These are phyloP conservation scores for Drosophila nigrodunni DNA, from an alignment of 1,140 invertebrate genomes.

Conservation along the genomic window DNA sequence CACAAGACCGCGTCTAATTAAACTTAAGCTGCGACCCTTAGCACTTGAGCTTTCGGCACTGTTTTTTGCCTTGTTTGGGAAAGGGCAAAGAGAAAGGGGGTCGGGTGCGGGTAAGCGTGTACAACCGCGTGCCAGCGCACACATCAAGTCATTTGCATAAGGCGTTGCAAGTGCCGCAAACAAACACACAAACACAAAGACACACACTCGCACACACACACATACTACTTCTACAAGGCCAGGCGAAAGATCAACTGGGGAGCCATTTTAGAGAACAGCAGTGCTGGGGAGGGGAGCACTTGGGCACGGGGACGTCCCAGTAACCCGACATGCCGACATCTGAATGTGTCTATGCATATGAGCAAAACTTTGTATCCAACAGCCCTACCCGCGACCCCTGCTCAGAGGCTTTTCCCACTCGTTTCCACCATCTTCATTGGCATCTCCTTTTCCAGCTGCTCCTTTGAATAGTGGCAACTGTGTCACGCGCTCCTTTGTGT, in stretches of 20 bases:
- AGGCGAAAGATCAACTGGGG: constrained; percentile 75
- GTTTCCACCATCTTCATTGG: neutral
- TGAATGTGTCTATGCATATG: constrained; percentile 72
- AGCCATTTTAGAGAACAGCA: constrained; percentile 49
- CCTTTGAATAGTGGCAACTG: constrained; percentile 55
- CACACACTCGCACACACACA: no score
- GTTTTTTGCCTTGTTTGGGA: constrained; percentile 28
- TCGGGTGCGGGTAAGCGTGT: neutral
- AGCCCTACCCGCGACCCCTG: no score
- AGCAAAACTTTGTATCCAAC: constrained; percentile 60
- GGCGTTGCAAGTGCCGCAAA: constrained; percentile 44
- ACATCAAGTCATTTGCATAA: constrained; percentile 72
- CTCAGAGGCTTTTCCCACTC: neutral
- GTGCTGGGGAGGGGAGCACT: constrained; percentile 4
- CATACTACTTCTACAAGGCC: constrained; percentile 51
- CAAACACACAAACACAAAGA: neutral
- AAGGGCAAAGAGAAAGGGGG: neutral
- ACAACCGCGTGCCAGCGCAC: constrained; percentile 43
- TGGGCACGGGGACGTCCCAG: neutral
- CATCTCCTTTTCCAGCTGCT: neutral
- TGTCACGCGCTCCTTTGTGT: constrained; percentile 65
- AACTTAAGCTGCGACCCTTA: constrained; percentile 80
- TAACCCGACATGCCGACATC: constrained; percentile 7
- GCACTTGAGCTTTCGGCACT: constrained; percentile 68
- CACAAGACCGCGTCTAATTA: constrained; percentile 76